Percentiles rank a stretch among this genome's conserved stretches.
Conservation (phyloP, 2,888 invertebrate genomes). For the Chesias legatella region DNA sequence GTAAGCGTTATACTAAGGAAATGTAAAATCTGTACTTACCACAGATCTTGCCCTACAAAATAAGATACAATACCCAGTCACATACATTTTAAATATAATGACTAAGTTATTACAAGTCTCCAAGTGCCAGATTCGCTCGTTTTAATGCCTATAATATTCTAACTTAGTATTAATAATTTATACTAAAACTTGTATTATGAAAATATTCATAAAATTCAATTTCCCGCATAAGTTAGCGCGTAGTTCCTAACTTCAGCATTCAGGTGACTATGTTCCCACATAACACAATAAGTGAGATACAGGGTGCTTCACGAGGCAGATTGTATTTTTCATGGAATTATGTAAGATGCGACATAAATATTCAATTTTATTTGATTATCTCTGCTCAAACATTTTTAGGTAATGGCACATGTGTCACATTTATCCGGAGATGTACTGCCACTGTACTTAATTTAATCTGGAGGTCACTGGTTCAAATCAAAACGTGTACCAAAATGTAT, state of each 20-base stretch:
- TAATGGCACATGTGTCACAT: no score
- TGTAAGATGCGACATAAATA: no score
- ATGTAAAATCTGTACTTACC: neutral
- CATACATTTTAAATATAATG: conserved; percentile 17
- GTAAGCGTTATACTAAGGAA: no score
- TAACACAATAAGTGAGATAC: conserved; percentile 37
- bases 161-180: conserved; percentile 19
- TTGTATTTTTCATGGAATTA: no score
- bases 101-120: conserved; percentile 13
- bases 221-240: conserved; percentile 28
- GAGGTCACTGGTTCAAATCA: no score
- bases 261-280: conserved; percentile 73
- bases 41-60: neutral
- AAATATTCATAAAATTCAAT: conserved; percentile 44
- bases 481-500: no score
- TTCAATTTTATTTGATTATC: no score
- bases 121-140: conserved; percentile 5
- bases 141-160: conserved; percentile 21
- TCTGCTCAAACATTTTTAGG: no score
- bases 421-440: no score
- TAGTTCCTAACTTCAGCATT: conserved; percentile 48
- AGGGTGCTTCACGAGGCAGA: neutral
- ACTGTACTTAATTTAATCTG: no score
- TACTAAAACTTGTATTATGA: conserved; percentile 28
- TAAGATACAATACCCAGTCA: conserved; percentile 1